phyloP scores from a whole-genome alignment of 2,888 invertebrate genomes.

The Rhogogaster chlorosoma region DNA sequence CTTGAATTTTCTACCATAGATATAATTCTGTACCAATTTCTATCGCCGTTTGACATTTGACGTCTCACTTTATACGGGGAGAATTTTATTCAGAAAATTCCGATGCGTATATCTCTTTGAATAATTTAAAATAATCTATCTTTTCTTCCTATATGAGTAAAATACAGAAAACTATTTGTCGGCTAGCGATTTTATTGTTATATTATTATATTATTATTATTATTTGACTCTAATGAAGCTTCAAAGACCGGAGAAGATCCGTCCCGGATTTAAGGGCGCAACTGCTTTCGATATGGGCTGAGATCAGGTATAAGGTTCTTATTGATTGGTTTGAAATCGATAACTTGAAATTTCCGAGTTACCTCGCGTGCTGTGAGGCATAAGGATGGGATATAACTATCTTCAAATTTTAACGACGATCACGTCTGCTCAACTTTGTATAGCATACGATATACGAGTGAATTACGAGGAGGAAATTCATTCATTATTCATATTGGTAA shows the following conservation, averaged over 20 bases:
- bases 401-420: constrained; percentile 2
- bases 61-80: background rate
- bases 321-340: constrained; percentile 17
- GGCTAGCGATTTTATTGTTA: background rate
- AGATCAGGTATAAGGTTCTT: background rate
- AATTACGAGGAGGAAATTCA: background rate
- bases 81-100: background rate
- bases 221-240: background rate
- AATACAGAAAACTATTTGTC: background rate
- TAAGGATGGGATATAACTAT: background rate
- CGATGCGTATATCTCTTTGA: background rate
- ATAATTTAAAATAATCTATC: background rate
- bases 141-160: background rate
- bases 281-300: background rate
- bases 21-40: background rate
- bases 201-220: constrained; percentile 29
- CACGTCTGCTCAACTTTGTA: background rate
- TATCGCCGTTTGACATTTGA: background rate
- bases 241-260: constrained; percentile 1
- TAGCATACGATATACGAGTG: background rate
- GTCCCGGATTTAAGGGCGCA: background rate
- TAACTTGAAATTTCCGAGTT: background rate
- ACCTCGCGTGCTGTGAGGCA: background rate
- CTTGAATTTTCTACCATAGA: background rate
- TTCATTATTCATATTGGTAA: background rate